Evolutionary conservation across 2,113 vertebrate genomes (phyloP).

Genomic region (Phaethornis superciliosus): DNA sequence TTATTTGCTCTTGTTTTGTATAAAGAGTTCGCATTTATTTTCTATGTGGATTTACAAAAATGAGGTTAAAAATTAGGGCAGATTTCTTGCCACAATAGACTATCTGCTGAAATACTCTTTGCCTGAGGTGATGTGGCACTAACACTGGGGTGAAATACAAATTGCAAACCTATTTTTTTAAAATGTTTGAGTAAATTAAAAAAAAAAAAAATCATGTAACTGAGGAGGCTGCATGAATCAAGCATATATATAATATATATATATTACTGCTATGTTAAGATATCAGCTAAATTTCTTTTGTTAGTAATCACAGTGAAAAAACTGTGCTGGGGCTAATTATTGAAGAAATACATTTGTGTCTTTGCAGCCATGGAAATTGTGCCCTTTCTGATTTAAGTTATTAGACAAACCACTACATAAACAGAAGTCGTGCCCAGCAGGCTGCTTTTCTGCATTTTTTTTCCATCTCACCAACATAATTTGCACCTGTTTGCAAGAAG

Average conservation of each 20-base stretch:
- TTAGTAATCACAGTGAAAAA: constrained; percentile 45
- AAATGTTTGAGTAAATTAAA: constrained; percentile 45
- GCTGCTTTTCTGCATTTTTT: background rate
- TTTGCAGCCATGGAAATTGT: background rate
- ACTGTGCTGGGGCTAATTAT: constrained; percentile 1
- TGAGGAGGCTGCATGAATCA: constrained; percentile 30
- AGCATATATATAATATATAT: background rate
- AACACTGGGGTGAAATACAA: constrained; percentile 45
- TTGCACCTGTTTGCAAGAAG: constrained; percentile 16
- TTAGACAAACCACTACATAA: background rate
- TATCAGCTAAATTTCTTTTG: constrained; percentile 22
- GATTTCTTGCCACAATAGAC: constrained; percentile 51
- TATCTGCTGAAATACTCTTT: constrained; percentile 38
- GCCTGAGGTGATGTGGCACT: constrained; percentile 14
- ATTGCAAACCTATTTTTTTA: constrained; percentile 72
- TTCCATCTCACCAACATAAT: constrained; percentile 22
- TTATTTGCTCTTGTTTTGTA: constrained; percentile 74
- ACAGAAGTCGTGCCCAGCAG: background rate
- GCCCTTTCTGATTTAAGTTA: constrained; percentile 37
- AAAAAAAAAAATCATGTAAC: background rate
- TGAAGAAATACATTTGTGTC: background rate
- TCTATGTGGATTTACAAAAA: constrained; percentile 44
- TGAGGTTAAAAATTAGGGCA: constrained; percentile 35
- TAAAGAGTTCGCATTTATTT: constrained; percentile 59
- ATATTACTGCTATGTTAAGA: background rate